Percentiles rank a stretch among this genome's conserved stretches.
Evolutionary conservation across 2,888 invertebrate species (phyloP).

Genomic region (Plemyria rubiginata): DNA sequence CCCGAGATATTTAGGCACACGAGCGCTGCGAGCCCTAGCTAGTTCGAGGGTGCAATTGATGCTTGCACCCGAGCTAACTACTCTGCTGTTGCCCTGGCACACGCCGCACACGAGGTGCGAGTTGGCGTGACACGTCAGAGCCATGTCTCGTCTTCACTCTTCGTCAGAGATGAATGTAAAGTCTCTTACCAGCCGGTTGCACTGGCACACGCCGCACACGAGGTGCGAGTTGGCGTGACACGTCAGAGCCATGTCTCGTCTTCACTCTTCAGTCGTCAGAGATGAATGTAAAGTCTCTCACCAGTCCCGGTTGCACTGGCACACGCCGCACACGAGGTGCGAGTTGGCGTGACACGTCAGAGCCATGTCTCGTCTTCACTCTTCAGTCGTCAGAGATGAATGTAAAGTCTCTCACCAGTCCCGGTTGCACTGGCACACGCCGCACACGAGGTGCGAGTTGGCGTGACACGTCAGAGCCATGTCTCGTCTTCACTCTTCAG

Average conservation of each 20-base stretch:
- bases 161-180: neutral
- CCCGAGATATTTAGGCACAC: too few relatives aligned
- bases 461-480: slow-evolving; percentile 67
- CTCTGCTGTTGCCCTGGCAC: slow-evolving; percentile 86
- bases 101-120: slow-evolving; percentile 87
- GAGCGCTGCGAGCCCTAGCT: too few relatives aligned
- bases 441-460: slow-evolving; percentile 86
- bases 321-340: slow-evolving; percentile 87
- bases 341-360: slow-evolving; percentile 80
- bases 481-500: too few relatives aligned
- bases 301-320: slow-evolving; percentile 86
- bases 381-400: too few relatives aligned
- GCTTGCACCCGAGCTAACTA: too few relatives aligned
- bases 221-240: slow-evolving; percentile 83
- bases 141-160: slow-evolving; percentile 61
- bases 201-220: slow-evolving; percentile 87
- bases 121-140: slow-evolving; percentile 73
- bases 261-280: too few relatives aligned
- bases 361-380: slow-evolving; percentile 58
- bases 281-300: slow-evolving; percentile 51
- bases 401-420: slow-evolving; percentile 77
- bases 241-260: slow-evolving; percentile 57
- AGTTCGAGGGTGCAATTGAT: too few relatives aligned
- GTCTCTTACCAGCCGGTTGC: slow-evolving; percentile 84
- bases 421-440: slow-evolving; percentile 86